Evolutionary conservation across 2,797 vertebrate genomes (phyloP), one percentile per base, ranked within the genome.

Genomic region (Crypturellus tataupa): DNA sequence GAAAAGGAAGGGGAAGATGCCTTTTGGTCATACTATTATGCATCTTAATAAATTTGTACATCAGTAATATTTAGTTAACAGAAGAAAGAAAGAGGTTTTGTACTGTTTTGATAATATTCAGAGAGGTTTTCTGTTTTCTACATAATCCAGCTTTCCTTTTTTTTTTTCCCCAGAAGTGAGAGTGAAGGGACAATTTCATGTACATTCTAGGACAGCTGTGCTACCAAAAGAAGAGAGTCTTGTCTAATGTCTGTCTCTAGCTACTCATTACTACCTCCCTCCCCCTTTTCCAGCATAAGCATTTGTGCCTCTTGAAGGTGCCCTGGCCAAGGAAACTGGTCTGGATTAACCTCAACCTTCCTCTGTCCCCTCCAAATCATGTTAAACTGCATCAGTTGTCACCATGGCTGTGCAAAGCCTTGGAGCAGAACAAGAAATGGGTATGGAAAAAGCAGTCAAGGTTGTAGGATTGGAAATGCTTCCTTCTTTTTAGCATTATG

Each of bases 1-100:
- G 65, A 89, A 87, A 56, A 85, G 72, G 64, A 79, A 67, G 25
- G 44, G 62, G 77, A 91, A 96, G 87, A 59, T 87, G 31, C 35
- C 27, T 81, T 82, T 47, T 84, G 18, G 19, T 53, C 21, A 37
- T 33, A 24, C n/a, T 44, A 4, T 71, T 77, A 27, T 10, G 33
- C 63, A 47, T 78, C 35, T 65, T 84, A 60, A 75, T 47, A 24
- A 83, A 65, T 13, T 24, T 81, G 44, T 27, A 81, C 8, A 27
- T 55, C 10, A 58, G 29, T 25, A 87, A 4, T 85, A 72, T 63
- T 62, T 89, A 59, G 58, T 69, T 91, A 23, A 80, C 42, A 75
- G 77, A 55, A 53, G 60, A 56, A 55, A 56, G 63, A 31, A n/a
- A 56, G 31, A n/a, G 55, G 29, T 6, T 20, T 56, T 56, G 17